Base-by-base conservation (phyloP, 2,888 invertebrate species). In the Drosophila formosana region DNA sequence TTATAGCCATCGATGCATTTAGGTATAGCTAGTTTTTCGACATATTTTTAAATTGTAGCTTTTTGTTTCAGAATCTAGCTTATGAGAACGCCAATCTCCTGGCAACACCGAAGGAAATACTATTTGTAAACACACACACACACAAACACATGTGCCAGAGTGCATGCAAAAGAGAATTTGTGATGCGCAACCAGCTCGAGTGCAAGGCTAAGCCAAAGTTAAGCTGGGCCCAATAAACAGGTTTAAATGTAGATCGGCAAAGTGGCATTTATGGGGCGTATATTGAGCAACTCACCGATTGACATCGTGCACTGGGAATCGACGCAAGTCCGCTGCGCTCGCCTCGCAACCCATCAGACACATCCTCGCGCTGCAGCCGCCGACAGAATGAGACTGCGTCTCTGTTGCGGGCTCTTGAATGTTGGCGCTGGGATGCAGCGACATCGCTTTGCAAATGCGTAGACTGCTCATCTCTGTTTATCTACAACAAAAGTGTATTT, bases 221-320 rank as follows among this genome's bases (percentile, higher is more conserved):
- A 37, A 37, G 7, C 4, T 47, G 13, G 30, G 26, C 26, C 30
- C 47, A 51, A 63, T 68, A 73, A 75, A 78, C 76, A 6, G 76
- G 80, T 79, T 79, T 70, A 26, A 41, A 62, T 65, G 66, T 37
- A 34, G 67, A 77, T 75, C 76, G 46, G 30, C 57, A 45, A 55
- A 66, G 3, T 37, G 23, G 26, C 37, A 32, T 32, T 47, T 46
- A 62, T 37, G 8, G 13, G 37, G n/a, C n/a, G 0, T 37, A 53
- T 26, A 51, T 74, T 72, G 51, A 30, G 28, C 25, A 18, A 69
- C 90, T 82, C 46, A 90, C 90, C 90, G 88, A 60, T 73, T 71
- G 9, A 50, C 50, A 75, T 90, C 91, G 49, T 91, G 84, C 5
- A 90, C 75, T 56, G 90, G 90, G 65, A 90, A 91, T 3, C 90